These are phyloP conservation scores for Cossypha heuglini DNA, from an alignment of 2,797 vertebrate genomes.

Conservation along the genomic window DNA sequence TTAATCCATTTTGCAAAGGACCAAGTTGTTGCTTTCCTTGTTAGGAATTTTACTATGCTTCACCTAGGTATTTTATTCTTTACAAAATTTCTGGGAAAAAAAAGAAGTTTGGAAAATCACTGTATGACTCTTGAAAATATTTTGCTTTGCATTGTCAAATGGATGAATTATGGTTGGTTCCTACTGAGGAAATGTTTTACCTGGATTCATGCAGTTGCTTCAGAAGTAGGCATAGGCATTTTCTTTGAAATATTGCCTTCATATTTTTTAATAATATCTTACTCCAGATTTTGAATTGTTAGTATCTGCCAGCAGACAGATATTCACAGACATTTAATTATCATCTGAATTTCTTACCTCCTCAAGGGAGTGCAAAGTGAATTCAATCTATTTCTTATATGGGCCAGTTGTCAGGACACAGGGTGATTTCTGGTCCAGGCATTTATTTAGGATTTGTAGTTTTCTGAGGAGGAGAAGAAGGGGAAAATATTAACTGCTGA, in stretches of 20 bases:
- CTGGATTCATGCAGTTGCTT: not conserved
- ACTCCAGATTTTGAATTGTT: not conserved
- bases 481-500: not conserved
- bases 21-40: not conserved
- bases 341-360: not conserved
- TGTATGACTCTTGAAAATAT: not conserved
- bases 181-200: not conserved
- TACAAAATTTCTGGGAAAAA: not conserved
- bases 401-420: not conserved
- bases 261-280: not conserved
- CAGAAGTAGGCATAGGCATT: not conserved
- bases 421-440: not conserved
- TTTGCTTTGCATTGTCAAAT: not conserved
- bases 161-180: not conserved
- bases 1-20: not conserved
- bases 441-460: not conserved
- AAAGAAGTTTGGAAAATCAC: not conserved
- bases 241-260: not conserved
- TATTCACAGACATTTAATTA: not conserved
- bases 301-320: not conserved
- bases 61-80: not conserved
- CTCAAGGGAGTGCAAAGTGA: not conserved
- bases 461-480: not conserved
- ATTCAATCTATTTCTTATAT: not conserved
- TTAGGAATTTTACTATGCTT: not conserved